phyloP scores from a whole-genome alignment of 2,888 invertebrate genomes.

The Calliopum simillimum region DNA sequence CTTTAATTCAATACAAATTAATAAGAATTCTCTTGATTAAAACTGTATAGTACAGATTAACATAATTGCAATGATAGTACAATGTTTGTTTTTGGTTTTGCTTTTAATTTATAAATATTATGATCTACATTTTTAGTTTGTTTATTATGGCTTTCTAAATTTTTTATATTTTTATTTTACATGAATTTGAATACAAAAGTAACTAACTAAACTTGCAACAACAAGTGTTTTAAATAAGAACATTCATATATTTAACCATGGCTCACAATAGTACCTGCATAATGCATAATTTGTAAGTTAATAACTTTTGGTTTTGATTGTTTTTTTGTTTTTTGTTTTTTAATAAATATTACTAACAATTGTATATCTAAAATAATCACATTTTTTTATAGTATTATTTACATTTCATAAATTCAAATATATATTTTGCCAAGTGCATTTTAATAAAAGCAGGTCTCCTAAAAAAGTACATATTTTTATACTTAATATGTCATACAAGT shows the following conservation, averaged over 20 bases:
- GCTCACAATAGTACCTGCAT: conserved; percentile 14
- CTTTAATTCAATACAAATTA: too few species aligned
- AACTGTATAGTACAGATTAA: too few species aligned
- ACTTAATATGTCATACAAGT: too few species aligned
- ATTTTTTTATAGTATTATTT: conserved; percentile 39
- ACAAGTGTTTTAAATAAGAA: too few species aligned
- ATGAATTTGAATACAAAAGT: too few species aligned
- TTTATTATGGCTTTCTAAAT: neutral
- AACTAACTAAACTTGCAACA: too few species aligned
- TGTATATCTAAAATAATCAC: conserved; percentile 35
- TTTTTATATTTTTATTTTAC: neutral
- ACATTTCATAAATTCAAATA: conserved; percentile 39
- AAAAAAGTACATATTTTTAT: conserved; percentile 3
- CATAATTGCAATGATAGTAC: too few species aligned
- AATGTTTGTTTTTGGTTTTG: conserved; percentile 11
- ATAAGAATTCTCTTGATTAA: too few species aligned
- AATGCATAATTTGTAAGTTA: too few species aligned
- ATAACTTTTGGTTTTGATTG: conserved; percentile 15
- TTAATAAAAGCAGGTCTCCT: too few species aligned
- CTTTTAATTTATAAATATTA: conserved; percentile 1
- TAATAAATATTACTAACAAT: conserved; percentile 27
- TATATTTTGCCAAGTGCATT: conserved; percentile 28
- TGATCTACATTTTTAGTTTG: neutral
- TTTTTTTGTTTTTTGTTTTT: conserved; percentile 16
- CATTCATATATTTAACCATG: too few species aligned